A percentile compares a stretch with the other conserved stretches of the same genome.
phyloP scores from a whole-genome alignment of 2,797 vertebrate species.

The Urocyon cinereoargenteus region DNA sequence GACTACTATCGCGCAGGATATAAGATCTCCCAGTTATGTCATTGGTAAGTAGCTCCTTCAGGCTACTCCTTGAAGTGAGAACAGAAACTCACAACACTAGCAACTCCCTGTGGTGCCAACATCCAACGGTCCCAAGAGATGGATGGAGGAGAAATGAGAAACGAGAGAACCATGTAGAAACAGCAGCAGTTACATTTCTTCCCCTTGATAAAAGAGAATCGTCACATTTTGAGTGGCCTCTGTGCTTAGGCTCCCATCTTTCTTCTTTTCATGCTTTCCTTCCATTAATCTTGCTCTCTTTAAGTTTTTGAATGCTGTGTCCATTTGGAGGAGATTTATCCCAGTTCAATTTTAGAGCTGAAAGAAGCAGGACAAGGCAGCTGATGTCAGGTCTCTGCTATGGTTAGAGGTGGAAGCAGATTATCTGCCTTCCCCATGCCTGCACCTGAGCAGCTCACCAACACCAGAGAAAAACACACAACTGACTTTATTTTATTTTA shows the following conservation, averaged over 20 bases:
- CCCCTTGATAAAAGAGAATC: neutral
- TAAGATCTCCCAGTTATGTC: neutral
- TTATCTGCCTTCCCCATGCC: too few relatives aligned
- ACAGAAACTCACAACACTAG: neutral
- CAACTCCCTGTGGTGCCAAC: neutral
- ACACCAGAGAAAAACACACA: neutral
- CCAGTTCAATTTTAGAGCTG: neutral
- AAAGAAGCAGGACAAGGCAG: neutral
- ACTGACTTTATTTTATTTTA: neutral
- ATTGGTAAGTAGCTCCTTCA: neutral
- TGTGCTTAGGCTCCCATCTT: neutral
- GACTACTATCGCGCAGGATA: rapidly evolving
- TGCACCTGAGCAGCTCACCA: neutral
- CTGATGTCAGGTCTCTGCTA: neutral
- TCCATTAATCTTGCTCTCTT: neutral
- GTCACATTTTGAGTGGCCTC: neutral
- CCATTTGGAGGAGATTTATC: neutral
- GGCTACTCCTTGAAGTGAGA: neutral
- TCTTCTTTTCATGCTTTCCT: neutral
- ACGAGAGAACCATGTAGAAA: neutral
- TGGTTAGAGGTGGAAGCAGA: neutral
- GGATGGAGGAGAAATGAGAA: neutral
- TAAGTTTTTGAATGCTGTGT: neutral
- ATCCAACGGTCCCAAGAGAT: too few relatives aligned
- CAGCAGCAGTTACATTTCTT: neutral